A percentile compares a stretch with the other conserved stretches of the same genome.
Evolutionary conservation across 2,113 vertebrate genomes (phyloP).

Genomic region (Myrmophylax atrothorax): DNA sequence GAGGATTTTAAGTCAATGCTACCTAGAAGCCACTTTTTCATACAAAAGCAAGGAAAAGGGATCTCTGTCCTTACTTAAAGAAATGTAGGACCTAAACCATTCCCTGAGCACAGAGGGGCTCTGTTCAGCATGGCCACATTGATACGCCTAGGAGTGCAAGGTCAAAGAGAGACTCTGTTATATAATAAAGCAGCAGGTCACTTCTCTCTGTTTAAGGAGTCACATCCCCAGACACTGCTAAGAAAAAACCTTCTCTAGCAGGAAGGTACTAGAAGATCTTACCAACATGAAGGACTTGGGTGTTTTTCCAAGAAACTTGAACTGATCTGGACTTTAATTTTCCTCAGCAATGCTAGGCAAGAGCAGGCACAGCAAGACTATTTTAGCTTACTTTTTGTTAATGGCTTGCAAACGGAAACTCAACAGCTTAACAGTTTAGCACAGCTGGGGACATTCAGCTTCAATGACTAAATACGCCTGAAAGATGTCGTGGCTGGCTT

Average conservation of each 20-base stretch:
- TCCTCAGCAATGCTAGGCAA: slow-evolving; percentile 2
- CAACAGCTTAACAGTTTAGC: slow-evolving; percentile 49
- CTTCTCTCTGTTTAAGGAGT: not conserved
- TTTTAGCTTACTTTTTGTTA: slow-evolving; percentile 41
- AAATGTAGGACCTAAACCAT: not conserved
- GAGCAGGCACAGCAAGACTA: slow-evolving; percentile 47
- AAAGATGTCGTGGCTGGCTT: slow-evolving; percentile 18
- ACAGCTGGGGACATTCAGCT: slow-evolving; percentile 61
- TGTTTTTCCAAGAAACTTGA: not conserved
- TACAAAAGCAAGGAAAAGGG: not conserved
- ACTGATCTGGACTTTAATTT: not conserved
- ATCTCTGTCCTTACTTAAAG: not conserved
- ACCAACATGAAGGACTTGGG: not conserved
- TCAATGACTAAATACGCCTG: slow-evolving; percentile 28
- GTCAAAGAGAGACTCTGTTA: not conserved
- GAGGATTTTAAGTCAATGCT: not conserved
- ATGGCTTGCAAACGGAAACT: slow-evolving; percentile 24
- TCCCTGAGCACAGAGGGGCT: not conserved
- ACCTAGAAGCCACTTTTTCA: not conserved
- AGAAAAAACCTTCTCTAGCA: not conserved
- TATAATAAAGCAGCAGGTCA: not conserved
- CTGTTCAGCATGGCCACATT: not conserved
- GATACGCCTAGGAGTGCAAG: not conserved
- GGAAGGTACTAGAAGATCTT: not conserved
- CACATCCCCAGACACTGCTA: not conserved